phyloP scores from a whole-genome alignment of 2,113 vertebrate species.

The Eupsittula cactorum region DNA sequence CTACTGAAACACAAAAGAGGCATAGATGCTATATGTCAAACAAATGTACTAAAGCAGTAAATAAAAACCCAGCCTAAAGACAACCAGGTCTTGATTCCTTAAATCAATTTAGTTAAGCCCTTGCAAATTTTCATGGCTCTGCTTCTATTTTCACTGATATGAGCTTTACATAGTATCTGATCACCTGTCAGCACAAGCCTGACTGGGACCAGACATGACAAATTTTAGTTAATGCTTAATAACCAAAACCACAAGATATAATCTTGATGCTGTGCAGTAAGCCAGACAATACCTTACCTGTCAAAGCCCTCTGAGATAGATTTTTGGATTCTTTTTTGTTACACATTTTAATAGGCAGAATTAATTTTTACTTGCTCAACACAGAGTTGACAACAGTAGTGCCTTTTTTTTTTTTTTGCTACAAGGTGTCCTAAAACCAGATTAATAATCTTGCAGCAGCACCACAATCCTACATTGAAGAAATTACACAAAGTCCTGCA shows the following conservation, averaged over 20 bases:
- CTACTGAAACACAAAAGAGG: neutral
- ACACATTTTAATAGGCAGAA: neutral
- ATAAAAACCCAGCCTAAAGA: neutral
- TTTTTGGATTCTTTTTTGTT: neutral
- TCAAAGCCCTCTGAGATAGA: neutral
- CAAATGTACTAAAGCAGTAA: neutral
- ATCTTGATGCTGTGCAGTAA: neutral
- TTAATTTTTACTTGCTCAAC: neutral
- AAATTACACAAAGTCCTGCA: neutral
- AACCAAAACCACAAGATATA: neutral
- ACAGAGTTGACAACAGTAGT: neutral
- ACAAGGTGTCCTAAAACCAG: neutral
- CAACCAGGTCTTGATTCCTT: neutral
- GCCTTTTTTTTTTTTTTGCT: neutral
- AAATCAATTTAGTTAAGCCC: neutral
- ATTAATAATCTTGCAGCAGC: neutral
- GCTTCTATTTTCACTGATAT: neutral
- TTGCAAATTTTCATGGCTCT: neutral
- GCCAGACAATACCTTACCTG: neutral
- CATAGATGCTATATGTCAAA: neutral
- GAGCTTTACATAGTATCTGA: neutral
- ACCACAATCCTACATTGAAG: neutral
- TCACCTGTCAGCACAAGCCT: neutral
- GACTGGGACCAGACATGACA: neutral
- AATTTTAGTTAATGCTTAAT: neutral